Percentiles rank a stretch among this genome's conserved stretches.
phyloP scores from a whole-genome alignment of 2,888 invertebrate species.

The Limnephilus lunatus region DNA sequence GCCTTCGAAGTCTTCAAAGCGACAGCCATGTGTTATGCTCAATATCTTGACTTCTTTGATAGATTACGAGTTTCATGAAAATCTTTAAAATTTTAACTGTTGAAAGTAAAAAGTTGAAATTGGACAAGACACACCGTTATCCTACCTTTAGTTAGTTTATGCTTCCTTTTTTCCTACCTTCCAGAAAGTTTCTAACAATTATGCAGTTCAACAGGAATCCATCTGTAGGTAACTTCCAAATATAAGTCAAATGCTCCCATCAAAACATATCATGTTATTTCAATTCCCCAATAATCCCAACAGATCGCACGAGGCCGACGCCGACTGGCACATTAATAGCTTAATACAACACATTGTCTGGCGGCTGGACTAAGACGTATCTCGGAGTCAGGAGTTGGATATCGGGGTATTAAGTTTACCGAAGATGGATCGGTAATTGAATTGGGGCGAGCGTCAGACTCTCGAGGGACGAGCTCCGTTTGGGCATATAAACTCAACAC shows the following conservation, averaged over 20 bases:
- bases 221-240: not conserved
- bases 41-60: no score
- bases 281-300: not conserved
- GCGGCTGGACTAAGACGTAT: not conserved
- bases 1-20: no score
- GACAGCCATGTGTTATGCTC: no score
- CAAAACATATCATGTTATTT: not conserved
- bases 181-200: no score
- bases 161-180: no score
- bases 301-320: not conserved
- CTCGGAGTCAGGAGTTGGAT: not conserved
- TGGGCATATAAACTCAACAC: not conserved
- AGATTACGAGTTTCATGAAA: no score
- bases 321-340: not conserved
- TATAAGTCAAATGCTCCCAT: not conserved
- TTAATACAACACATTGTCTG: conserved; percentile 10
- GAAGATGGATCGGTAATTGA: conserved; percentile 45
- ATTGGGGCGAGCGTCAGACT: conserved; percentile 10
- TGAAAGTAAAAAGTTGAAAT: no score
- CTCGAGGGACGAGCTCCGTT: conserved; percentile 30
- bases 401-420: conserved; percentile 12
- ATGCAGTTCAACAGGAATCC: not conserved
- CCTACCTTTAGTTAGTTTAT: no score
- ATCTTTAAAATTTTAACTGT: no score
- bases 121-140: no score